Percentiles rank a stretch among this genome's conserved stretches.
Evolutionary conservation across 1,140 invertebrate genomes (phyloP).

Genomic region (Ceratosolen solmsi): DNA sequence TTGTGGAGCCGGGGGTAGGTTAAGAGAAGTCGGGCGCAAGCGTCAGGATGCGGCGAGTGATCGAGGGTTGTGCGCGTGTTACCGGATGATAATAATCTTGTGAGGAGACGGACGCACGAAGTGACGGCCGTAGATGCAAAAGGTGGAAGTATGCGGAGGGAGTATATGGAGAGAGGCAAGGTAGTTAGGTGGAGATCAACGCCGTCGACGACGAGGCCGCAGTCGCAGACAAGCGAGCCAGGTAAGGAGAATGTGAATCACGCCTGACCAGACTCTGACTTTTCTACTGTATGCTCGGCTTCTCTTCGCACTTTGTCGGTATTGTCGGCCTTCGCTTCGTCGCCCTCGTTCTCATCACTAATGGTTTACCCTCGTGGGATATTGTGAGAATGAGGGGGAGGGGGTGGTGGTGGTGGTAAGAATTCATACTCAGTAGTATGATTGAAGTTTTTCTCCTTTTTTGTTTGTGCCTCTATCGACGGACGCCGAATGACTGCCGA

Average conservation of each 20-base stretch:
- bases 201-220: neutral
- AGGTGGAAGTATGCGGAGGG: neutral
- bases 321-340: neutral
- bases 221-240: neutral
- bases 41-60: neutral
- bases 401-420: no score
- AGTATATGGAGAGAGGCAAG: neutral
- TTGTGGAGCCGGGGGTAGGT: no score
- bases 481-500: no score
- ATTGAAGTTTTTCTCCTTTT: no score
- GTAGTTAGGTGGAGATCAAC: neutral
- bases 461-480: no score
- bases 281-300: neutral
- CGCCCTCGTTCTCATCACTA: no score
- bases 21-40: neutral
- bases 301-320: neutral
- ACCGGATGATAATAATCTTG: neutral
- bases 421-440: no score
- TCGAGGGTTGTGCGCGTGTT: neutral
- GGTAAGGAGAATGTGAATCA: neutral
- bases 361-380: no score
- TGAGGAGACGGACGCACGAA: neutral
- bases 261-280: neutral
- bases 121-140: neutral
- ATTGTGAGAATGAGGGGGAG: no score